Percentiles rank a stretch among this genome's conserved stretches.
Conservation (phyloP, 2,797 vertebrate species). For the Enoplosus armatus region DNA sequence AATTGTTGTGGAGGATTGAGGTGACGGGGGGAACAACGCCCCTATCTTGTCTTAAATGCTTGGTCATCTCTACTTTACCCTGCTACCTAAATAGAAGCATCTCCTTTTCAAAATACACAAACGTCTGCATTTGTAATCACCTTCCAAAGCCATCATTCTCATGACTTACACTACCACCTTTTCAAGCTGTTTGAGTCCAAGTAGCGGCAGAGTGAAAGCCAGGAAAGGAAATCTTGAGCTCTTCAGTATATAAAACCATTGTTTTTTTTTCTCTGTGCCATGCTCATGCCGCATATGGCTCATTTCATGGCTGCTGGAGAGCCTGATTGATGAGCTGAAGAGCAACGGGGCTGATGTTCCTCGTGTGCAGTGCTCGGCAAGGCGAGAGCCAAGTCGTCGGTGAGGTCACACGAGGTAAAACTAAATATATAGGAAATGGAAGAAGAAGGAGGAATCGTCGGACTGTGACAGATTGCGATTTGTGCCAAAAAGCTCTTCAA, state of each 20-base stretch:
- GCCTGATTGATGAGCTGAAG: conserved; percentile 72
- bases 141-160: conserved; percentile 24
- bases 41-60: conserved; percentile 45
- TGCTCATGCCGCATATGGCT: conserved; percentile 54
- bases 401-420: conserved; percentile 56
- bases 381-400: conserved; percentile 19
- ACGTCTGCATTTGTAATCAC: conserved; percentile 28
- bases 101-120: conserved; percentile 14
- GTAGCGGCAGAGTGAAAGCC: conserved; percentile 9
- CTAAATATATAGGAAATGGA: conserved; percentile 24
- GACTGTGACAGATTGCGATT: conserved; percentile 11
- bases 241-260: conserved; percentile 39
- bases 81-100: conserved; percentile 26
- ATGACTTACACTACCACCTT: neutral
- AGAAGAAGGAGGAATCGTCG: conserved; percentile 21
- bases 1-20: conserved; percentile 62
- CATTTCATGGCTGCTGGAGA: conserved; percentile 75
- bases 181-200: conserved; percentile 16
- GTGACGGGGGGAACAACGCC: conserved; percentile 37
- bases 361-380: conserved; percentile 24
- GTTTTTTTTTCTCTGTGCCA: conserved; percentile 51
- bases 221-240: conserved; percentile 23
- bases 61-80: conserved; percentile 45
- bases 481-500: conserved; percentile 16
- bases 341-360: conserved; percentile 37